Evolutionary conservation across 2,888 invertebrate species (phyloP).

Genomic region (Escarpia spicata): DNA sequence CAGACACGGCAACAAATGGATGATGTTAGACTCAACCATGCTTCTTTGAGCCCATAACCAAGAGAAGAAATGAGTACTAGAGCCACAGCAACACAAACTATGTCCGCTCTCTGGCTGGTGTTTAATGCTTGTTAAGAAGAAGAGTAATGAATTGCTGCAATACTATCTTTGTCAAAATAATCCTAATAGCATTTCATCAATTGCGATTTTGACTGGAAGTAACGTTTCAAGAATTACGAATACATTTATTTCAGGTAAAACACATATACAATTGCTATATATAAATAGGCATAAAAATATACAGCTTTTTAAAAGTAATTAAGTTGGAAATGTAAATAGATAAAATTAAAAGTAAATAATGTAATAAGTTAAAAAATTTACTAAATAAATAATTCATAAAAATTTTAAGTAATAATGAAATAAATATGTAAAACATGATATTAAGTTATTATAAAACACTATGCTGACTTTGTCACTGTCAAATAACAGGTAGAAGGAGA

Average conservation of each 20-base stretch:
- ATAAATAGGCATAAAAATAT: no score
- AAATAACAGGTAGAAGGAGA: background rate
- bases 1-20: no score
- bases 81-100: background rate
- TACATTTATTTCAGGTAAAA: no score
- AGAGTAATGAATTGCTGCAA: background rate
- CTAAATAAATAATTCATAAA: no score
- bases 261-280: no score
- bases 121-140: background rate
- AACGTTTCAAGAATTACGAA: background rate
- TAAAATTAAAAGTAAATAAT: no score
- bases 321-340: no score
- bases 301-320: no score
- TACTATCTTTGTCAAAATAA: background rate
- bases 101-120: background rate
- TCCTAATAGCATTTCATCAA: background rate
- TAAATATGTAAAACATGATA: no score
- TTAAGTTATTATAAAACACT: background rate
- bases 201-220: background rate
- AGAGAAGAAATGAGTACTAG: background rate
- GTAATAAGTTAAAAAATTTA: no score
- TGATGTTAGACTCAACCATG: background rate
- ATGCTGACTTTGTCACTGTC: background rate
- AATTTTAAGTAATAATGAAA: no score
- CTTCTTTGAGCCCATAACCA: background rate